phyloP scores from a whole-genome alignment of 2,113 vertebrate genomes.

The Carassius gibelio region DNA sequence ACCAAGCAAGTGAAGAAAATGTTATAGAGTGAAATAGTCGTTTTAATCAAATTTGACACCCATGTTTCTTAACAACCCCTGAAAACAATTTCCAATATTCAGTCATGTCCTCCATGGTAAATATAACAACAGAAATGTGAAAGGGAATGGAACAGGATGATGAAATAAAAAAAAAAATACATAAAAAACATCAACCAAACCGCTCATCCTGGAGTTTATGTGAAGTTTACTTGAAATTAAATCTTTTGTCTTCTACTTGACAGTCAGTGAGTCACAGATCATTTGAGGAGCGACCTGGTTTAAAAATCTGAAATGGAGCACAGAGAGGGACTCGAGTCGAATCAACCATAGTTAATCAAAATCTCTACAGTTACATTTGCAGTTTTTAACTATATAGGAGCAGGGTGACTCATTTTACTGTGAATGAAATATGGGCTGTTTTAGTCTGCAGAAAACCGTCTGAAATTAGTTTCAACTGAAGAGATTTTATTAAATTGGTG shows the following conservation, averaged over 20 bases:
- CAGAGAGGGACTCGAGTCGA: background rate
- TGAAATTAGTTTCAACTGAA: conserved; percentile 14
- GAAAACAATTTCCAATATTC: conserved; percentile 11
- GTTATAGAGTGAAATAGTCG: background rate
- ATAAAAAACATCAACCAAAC: background rate
- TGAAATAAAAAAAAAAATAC: background rate
- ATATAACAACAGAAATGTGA: background rate
- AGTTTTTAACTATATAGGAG: background rate
- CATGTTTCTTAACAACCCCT: background rate
- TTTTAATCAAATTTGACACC: conserved; percentile 13
- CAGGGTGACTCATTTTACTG: background rate
- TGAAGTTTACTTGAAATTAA: background rate
- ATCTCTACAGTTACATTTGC: background rate
- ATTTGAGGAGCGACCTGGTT: background rate
- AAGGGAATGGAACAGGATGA: background rate
- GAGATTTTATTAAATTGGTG: conserved; percentile 24
- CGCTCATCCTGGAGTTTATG: background rate
- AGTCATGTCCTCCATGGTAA: background rate
- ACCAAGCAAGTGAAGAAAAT: conserved; percentile 22
- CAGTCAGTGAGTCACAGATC: background rate
- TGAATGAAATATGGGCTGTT: background rate
- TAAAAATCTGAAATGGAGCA: background rate
- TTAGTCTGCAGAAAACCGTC: background rate
- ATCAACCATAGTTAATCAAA: background rate
- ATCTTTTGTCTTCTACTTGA: background rate